phyloP scores from a whole-genome alignment of 2,113 vertebrate species.

The Octodon degus region DNA sequence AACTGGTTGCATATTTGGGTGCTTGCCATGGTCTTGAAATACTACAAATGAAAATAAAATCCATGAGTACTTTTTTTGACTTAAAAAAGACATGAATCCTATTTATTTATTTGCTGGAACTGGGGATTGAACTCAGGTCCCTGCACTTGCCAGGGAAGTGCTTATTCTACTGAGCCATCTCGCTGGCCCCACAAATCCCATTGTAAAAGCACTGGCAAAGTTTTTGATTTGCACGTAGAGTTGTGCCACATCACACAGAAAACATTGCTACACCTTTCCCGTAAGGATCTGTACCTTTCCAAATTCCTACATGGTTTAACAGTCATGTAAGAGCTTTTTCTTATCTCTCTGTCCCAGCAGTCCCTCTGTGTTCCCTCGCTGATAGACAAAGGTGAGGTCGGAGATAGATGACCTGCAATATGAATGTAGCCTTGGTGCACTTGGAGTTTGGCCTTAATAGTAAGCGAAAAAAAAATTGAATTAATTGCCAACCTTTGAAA shows the following conservation, averaged over 20 bases:
- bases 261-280: not conserved
- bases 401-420: not conserved
- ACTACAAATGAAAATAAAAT: not conserved
- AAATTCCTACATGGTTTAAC: not conserved
- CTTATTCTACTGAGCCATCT: too few relatives aligned
- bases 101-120: too few relatives aligned
- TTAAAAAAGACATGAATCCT: not conserved
- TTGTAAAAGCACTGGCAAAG: not conserved
- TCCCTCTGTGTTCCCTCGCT: not conserved
- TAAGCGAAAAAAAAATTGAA: constrained; percentile 34
- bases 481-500: constrained; percentile 34
- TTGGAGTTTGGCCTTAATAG: not conserved
- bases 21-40: not conserved
- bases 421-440: not conserved
- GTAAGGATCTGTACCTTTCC: not conserved
- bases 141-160: too few relatives aligned
- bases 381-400: constrained; percentile 28
- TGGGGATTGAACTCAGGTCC: too few relatives aligned
- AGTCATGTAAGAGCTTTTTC: not conserved
- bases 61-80: not conserved
- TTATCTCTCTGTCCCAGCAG: not conserved
- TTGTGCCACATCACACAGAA: not conserved
- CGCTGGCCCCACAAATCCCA: not conserved
- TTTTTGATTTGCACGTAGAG: constrained; percentile 17
- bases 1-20: not conserved